These are phyloP conservation scores for Watersipora subatra DNA, from an alignment of 1,140 invertebrate genomes.

Conservation along the genomic window DNA sequence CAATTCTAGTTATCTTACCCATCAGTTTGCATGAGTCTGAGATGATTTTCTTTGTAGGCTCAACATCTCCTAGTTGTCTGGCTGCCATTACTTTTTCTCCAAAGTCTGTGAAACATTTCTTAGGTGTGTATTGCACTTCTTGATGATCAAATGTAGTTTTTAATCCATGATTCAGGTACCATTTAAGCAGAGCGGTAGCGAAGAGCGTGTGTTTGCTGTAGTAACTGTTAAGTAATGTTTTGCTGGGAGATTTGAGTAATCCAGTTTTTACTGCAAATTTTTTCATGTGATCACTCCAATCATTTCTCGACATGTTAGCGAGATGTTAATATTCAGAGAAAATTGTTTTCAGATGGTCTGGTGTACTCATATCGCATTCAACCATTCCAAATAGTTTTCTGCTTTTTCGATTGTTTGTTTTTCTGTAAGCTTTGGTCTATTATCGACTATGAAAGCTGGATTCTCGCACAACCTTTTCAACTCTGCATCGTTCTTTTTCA, in stretches of 20 bases:
- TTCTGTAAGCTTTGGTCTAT: constrained; percentile 7
- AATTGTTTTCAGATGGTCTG: neutral
- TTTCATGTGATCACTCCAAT: neutral
- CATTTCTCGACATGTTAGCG: neutral
- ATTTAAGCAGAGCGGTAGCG: neutral
- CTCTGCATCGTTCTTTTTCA: neutral
- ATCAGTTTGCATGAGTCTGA: constrained; percentile 11
- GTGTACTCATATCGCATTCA: constrained; percentile 12
- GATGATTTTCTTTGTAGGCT: constrained; percentile 13
- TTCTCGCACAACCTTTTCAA: neutral
- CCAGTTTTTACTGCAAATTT: neutral
- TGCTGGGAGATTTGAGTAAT: neutral
- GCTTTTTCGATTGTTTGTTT: constrained; percentile 8
- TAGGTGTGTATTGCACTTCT: neutral
- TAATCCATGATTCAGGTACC: constrained; percentile 5
- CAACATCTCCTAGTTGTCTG: constrained; percentile 11
- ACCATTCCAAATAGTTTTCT: constrained; percentile 13
- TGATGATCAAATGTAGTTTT: neutral
- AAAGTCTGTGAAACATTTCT: neutral
- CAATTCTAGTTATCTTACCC: neutral
- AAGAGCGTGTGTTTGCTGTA: neutral
- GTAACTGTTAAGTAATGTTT: neutral
- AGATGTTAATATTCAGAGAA: neutral
- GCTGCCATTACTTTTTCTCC: constrained; percentile 7
- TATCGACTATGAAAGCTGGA: neutral